A percentile compares a stretch with the other conserved stretches of the same genome.
These are phyloP conservation scores for Pocota personata DNA, from an alignment of 2,888 invertebrate genomes.

Conservation along the genomic window DNA sequence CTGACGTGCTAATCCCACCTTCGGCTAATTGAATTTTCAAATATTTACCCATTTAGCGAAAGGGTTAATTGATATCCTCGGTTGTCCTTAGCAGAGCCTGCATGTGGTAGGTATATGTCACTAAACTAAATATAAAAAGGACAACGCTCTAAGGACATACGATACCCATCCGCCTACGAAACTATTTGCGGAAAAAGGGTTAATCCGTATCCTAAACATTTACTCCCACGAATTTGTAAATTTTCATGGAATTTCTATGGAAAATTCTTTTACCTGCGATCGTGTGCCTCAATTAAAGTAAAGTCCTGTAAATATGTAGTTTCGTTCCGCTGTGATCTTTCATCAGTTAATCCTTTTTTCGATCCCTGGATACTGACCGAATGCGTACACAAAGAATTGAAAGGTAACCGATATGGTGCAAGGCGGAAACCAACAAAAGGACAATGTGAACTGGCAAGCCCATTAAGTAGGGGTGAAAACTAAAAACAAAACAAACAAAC, in stretches of 20 bases:
- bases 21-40: constrained; percentile 82
- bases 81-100: constrained; percentile 21
- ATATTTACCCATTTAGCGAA: constrained; percentile 78
- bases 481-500: constrained; percentile 60
- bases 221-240: constrained; percentile 38
- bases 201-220: constrained; percentile 71
- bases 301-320: neutral
- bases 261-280: constrained; percentile 58
- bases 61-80: constrained; percentile 71
- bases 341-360: constrained; percentile 62
- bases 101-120: constrained; percentile 42
- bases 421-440: constrained; percentile 57
- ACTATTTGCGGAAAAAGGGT: constrained; percentile 69
- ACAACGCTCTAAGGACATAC: constrained; percentile 25
- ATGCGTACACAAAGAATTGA: constrained; percentile 11
- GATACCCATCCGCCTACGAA: constrained; percentile 52
- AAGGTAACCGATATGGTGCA: constrained; percentile 9
- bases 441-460: constrained; percentile 40
- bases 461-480: constrained; percentile 65
- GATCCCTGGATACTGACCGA: constrained; percentile 5
- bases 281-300: constrained; percentile 43
- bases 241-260: neutral
- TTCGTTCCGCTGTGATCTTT: constrained; percentile 67
- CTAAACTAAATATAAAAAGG: constrained; percentile 5
- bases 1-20: constrained; percentile 78